phyloP scores from a whole-genome alignment of 2,797 vertebrate species.

The Propithecus perrieri region DNA sequence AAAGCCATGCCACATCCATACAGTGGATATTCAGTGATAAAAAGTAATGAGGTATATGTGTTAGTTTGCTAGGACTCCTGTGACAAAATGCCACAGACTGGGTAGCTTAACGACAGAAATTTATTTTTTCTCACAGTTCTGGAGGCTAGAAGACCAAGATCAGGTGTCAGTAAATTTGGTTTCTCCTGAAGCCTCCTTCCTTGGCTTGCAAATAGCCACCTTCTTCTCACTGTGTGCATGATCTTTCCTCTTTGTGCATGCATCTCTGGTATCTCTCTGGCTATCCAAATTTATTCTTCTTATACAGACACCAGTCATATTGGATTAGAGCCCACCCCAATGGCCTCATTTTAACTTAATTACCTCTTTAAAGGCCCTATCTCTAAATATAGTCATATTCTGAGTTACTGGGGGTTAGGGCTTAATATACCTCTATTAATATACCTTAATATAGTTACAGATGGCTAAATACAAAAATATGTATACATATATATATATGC shows the following conservation, averaged over 20 bases:
- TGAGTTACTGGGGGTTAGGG: not conserved
- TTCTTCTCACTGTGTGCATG: not conserved
- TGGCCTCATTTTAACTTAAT: not conserved
- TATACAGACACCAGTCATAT: not conserved
- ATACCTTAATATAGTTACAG: not conserved
- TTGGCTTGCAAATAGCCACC: not conserved
- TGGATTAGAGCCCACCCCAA: not conserved
- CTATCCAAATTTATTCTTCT: not conserved
- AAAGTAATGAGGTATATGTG: not conserved
- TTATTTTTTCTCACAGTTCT: not conserved
- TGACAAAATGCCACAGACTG: not conserved
- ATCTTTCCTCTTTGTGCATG: not conserved
- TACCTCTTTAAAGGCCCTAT: not conserved
- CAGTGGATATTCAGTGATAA: not conserved
- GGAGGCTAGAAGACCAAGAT: not conserved
- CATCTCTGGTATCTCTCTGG: not conserved
- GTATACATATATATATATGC: not conserved
- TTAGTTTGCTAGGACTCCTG: not conserved
- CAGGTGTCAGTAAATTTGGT: not conserved
- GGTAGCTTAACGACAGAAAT: not conserved
- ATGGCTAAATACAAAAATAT: not conserved
- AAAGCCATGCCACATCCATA: not conserved
- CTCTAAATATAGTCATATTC: not conserved
- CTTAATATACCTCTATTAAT: not conserved
- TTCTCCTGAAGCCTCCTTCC: not conserved